A percentile compares a stretch with the other conserved stretches of the same genome.
Conservation (phyloP, 1,140 invertebrate genomes). For the Drosophila kikkawai region DNA sequence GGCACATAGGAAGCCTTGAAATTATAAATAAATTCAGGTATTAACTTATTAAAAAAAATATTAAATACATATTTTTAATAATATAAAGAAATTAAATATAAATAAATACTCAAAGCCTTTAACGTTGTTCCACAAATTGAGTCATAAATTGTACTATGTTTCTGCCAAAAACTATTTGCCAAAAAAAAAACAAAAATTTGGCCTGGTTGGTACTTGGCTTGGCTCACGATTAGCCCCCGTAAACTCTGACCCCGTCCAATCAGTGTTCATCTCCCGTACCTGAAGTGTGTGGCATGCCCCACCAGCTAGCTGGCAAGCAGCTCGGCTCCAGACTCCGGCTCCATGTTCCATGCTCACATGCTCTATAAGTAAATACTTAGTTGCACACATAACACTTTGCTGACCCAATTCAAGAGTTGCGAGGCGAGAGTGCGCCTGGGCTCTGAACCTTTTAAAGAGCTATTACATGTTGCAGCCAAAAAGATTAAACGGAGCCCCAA, state of each 20-base stretch:
- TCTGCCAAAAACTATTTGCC: conserved; percentile 20
- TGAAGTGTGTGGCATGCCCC: conserved; percentile 66
- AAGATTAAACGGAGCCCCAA: conserved; percentile 60
- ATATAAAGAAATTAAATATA: not conserved
- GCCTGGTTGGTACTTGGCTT: conserved; percentile 15
- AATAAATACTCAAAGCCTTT: not conserved
- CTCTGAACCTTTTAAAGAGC: conserved; percentile 80
- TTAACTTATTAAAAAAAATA: not conserved
- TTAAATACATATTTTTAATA: not conserved
- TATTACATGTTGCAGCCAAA: conserved; percentile 73
- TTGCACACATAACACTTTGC: conserved; percentile 76
- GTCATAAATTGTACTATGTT: conserved; percentile 50
- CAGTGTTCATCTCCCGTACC: conserved; percentile 69
- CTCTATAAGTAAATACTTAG: conserved; percentile 64
- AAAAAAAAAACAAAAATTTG: conserved; percentile 5
- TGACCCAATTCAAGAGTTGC: conserved; percentile 72
- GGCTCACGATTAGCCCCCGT: conserved; percentile 76
- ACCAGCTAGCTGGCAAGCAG: conserved; percentile 15
- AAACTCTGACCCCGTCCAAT: conserved; percentile 71
- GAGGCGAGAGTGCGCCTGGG: conserved; percentile 63
- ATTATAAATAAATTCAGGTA: not conserved
- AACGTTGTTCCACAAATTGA: conserved; percentile 49
- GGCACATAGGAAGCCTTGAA: not conserved
- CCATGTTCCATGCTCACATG: conserved; percentile 59
- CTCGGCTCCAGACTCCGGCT: conserved; percentile 12